phyloP scores from a whole-genome alignment of 2,113 vertebrate genomes.

The Gambusia holbrooki region DNA sequence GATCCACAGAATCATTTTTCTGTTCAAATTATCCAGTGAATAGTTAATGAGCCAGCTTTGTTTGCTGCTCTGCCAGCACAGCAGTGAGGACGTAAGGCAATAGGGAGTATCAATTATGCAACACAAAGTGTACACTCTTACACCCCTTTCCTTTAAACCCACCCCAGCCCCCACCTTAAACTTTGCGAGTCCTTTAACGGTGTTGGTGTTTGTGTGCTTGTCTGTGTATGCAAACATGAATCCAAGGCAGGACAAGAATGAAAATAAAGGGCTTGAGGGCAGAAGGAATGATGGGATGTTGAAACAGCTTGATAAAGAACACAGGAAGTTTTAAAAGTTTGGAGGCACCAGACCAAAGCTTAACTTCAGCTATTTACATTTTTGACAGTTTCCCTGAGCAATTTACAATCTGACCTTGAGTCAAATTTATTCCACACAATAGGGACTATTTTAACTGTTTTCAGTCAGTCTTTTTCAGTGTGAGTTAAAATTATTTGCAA shows the following conservation, averaged over 20 bases:
- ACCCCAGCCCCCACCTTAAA: conserved; percentile 27
- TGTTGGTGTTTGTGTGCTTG: conserved; percentile 7
- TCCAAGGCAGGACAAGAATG: neutral
- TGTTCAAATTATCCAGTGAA: conserved; percentile 74
- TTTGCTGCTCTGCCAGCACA: conserved; percentile 61
- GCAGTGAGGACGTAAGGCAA: conserved; percentile 76
- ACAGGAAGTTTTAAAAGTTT: neutral
- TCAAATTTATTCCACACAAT: too few relatives aligned
- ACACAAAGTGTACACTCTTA: conserved; percentile 39
- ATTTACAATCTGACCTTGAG: too few relatives aligned
- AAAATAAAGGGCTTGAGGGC: neutral
- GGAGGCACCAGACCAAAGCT: neutral
- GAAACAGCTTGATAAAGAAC: neutral
- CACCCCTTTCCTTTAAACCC: conserved; percentile 27
- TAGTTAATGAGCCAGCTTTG: conserved; percentile 77
- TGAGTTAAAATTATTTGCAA: too few relatives aligned
- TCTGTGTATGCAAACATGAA: neutral
- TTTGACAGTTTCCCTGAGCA: too few relatives aligned
- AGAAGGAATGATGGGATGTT: neutral
- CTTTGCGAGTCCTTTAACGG: conserved; percentile 38
- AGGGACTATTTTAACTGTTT: too few relatives aligned
- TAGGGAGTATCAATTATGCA: conserved; percentile 83
- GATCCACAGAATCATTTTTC: conserved; percentile 61
- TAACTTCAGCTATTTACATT: too few relatives aligned
- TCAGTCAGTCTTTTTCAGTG: too few relatives aligned